These are phyloP conservation scores for Steinernema feltiae DNA, from an alignment of 1,140 invertebrate species.

Conservation along the genomic window DNA sequence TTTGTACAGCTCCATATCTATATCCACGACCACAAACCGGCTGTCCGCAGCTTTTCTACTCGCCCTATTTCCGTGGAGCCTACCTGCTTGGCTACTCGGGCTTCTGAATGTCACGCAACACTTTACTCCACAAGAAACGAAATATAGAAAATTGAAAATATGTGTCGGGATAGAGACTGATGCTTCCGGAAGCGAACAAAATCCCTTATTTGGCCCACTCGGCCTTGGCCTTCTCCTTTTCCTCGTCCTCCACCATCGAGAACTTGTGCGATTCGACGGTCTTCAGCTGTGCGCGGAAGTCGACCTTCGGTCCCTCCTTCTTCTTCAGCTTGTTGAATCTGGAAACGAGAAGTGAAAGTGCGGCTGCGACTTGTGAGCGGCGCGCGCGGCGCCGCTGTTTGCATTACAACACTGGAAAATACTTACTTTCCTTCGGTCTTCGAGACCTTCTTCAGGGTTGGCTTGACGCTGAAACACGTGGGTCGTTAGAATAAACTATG, in stretches of 20 bases:
- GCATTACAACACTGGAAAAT: not conserved
- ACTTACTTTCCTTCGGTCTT: slow-evolving; percentile 89
- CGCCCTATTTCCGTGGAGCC: too few species aligned
- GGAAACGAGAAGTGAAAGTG: not conserved
- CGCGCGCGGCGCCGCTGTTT: not conserved
- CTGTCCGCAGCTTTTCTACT: too few species aligned
- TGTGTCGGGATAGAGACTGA: too few species aligned
- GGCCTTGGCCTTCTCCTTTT: slow-evolving; percentile 37
- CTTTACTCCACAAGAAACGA: too few species aligned
- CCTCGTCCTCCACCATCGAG: slow-evolving; percentile 78
- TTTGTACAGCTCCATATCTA: too few species aligned
- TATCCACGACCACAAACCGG: too few species aligned
- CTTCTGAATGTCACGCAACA: too few species aligned
- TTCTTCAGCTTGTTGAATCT: slow-evolving; percentile 88
- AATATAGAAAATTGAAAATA: not conserved
- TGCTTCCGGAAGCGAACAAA: too few species aligned
- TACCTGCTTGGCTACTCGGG: too few species aligned
- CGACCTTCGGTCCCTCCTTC: slow-evolving; percentile 82
- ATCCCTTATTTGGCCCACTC: slow-evolving; percentile 43
- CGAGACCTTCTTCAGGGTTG: slow-evolving; percentile 95
- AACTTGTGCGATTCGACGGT: slow-evolving; percentile 98
- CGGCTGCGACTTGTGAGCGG: not conserved
- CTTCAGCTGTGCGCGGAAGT: slow-evolving; percentile 98
- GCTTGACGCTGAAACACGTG: slow-evolving; percentile 71
- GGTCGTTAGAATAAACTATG: not conserved